Percentiles rank a stretch among this genome's conserved stretches.
phyloP scores from a whole-genome alignment of 2,888 invertebrate genomes.

The Ceratothoa steindachneri region DNA sequence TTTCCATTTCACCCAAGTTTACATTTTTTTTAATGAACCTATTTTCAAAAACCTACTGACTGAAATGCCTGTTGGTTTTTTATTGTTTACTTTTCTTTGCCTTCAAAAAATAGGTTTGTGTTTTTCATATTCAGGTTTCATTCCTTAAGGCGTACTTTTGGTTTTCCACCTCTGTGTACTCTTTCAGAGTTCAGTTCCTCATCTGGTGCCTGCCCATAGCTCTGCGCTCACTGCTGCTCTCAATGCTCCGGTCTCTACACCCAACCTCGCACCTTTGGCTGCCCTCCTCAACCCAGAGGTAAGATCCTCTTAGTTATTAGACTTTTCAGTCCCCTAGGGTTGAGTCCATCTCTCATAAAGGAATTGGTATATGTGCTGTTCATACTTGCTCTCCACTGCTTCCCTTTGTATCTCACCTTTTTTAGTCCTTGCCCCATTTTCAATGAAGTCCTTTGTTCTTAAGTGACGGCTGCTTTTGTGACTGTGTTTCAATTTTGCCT shows the following conservation, averaged over 20 bases:
- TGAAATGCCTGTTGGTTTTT: too few species aligned
- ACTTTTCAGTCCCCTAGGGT: constrained; percentile 3
- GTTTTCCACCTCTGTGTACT: too few species aligned
- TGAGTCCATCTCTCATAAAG: neutral
- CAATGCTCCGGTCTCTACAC: constrained; percentile 30
- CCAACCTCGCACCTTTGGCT: constrained; percentile 41
- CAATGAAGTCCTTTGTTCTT: too few species aligned
- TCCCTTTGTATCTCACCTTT: neutral
- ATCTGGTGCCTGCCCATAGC: constrained; percentile 1
- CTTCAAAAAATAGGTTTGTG: too few species aligned
- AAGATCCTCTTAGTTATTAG: neutral
- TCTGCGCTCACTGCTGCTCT: constrained; percentile 42
- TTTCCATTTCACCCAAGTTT: too few species aligned
- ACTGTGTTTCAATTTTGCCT: too few species aligned
- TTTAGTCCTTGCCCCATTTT: neutral
- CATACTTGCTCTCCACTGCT: neutral
- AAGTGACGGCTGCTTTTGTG: too few species aligned
- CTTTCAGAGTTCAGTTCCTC: constrained; percentile 16
- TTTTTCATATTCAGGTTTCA: too few species aligned
- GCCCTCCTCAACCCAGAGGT: constrained; percentile 42
- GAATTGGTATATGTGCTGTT: neutral
- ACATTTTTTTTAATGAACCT: too few species aligned
- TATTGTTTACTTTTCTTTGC: too few species aligned
- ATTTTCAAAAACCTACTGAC: too few species aligned
- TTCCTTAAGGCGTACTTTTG: too few species aligned